Base-by-base conservation (phyloP, 92 coral and sea anemone genomes). In the Chrysogorgia sp. region DNA sequence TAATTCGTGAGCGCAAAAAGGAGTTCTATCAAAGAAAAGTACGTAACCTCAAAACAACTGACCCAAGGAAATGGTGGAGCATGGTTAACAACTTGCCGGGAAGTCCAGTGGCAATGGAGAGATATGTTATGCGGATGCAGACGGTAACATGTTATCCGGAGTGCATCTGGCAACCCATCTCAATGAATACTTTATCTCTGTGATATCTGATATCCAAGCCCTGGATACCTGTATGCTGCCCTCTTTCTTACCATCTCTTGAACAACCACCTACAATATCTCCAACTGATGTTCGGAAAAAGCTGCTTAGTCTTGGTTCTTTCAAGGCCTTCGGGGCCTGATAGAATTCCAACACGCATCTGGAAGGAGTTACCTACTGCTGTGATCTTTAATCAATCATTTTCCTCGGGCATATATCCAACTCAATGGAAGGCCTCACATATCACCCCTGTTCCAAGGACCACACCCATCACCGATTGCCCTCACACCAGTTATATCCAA, bases 21-120 rank as follows among this genome's bases (percentile, higher is more conserved):
- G 12, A 31, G 7, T 58, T 58, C 64, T 58, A 24, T 23, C 32
- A 34, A 2, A 34, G 30, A 24, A 58, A 58, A 58, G 29, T 15
- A 12, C 64, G 30, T 24, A 58, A 58, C 15, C 64, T 58, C 30
- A 58, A 25, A 58, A 19, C 6, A 2, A 24, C 64, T 23, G 30
- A 58, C 6, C 64, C 64, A 31, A 15, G 64, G 32, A 58, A 58
- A 23, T 58, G 64, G 64, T 58, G 64, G 64, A 58, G 30, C 32
- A 58, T 58, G 7, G 30, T n/a, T 58, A 58, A 58, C 30, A 58
- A 5, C 24, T 5, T 19, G 1, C 24, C 30, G 64, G 64, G 3
- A 58, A 34, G 30, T 58, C 64, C n/a, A n/a, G n/a, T n/a, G 32
- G 7, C 7, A 58, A 60, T 3, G 17, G 37, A 28, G 1, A 5